Percentiles rank a stretch among this genome's conserved stretches.
Evolutionary conservation across 2,888 invertebrate genomes (phyloP).

Genomic region (Nomada lathburiana): DNA sequence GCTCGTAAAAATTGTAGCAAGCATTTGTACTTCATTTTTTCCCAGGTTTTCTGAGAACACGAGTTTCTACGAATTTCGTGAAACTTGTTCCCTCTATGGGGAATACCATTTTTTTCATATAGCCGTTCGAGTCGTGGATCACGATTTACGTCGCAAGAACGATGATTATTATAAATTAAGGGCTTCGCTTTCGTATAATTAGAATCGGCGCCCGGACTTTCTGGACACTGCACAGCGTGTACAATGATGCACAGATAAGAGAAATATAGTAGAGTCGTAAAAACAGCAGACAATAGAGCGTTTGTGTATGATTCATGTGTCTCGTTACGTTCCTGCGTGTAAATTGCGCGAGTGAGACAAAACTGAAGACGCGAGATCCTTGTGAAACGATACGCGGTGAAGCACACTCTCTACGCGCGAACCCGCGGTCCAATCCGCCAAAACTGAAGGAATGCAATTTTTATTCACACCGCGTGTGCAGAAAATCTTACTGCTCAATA

Average conservation of each 20-base stretch:
- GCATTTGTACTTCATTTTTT: too few species aligned
- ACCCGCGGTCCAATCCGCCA: too few species aligned
- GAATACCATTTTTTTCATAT: too few species aligned
- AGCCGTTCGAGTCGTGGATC: too few species aligned
- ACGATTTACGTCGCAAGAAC: background rate
- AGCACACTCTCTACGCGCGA: background rate
- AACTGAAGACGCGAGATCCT: conserved; percentile 5
- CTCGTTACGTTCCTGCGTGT: conserved; percentile 22
- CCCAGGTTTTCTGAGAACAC: too few species aligned
- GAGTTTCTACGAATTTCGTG: too few species aligned
- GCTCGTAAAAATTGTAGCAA: too few species aligned
- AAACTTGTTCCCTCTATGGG: too few species aligned
- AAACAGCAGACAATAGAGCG: conserved; percentile 25
- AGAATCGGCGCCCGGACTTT: background rate
- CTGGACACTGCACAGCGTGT: background rate
- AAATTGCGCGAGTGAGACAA: conserved; percentile 13
- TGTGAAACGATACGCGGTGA: background rate
- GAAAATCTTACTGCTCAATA: background rate
- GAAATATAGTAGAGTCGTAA: conserved; percentile 11
- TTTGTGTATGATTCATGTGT: conserved; percentile 21
- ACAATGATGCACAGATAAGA: conserved; percentile 19
- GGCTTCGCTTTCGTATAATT: conserved; percentile 12
- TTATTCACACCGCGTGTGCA: background rate
- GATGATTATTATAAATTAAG: background rate
- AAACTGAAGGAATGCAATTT: too few species aligned